Evolutionary conservation across 2,888 invertebrate species (phyloP).

Genomic region (Pediacus dermestoides): DNA sequence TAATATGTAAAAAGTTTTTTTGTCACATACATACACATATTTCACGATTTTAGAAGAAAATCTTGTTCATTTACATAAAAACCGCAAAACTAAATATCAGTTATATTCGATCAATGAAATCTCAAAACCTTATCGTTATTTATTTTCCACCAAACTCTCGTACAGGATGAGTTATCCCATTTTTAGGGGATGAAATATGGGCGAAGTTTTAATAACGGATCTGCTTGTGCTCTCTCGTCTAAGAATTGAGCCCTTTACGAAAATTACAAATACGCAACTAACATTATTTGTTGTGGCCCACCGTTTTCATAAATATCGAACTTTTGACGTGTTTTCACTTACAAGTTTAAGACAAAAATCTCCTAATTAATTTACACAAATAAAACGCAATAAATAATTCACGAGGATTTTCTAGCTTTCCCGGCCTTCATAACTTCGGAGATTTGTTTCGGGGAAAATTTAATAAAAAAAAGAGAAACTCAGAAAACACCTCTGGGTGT

Average conservation of each 20-base stretch:
- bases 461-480: no score
- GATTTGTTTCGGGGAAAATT: no score
- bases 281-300: background rate
- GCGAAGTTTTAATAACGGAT: conserved; percentile 34
- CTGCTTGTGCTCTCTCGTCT: conserved; percentile 17
- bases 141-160: conserved; percentile 1
- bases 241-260: background rate
- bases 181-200: conserved; percentile 31
- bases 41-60: background rate
- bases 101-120: no score
- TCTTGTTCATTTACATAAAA: no score
- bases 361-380: conserved; percentile 4
- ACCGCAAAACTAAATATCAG: no score
- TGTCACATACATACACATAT: no score
- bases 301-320: conserved; percentile 4
- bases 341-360: background rate
- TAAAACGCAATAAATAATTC: no score
- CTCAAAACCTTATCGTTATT: conserved; percentile 5
- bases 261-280: conserved; percentile 5
- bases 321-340: conserved; percentile 2
- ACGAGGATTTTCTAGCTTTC: no score
- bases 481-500: no score
- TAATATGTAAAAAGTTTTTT: no score
- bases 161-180: conserved; percentile 26
- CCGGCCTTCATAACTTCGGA: no score